Evolutionary conservation across 2,888 invertebrate species (phyloP).

Genomic region (Lycocerus yunnanus): DNA sequence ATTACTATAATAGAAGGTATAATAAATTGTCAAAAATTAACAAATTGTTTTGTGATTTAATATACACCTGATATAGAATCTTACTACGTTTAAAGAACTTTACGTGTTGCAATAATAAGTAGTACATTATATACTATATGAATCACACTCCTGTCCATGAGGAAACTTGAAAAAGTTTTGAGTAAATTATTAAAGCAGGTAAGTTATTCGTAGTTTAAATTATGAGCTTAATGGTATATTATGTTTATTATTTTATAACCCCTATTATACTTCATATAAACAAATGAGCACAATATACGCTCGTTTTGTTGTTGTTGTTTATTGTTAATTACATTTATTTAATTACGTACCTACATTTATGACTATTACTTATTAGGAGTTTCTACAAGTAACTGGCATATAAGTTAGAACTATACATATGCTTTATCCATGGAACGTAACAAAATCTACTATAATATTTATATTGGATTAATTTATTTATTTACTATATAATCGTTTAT

Average conservation of each 20-base stretch:
- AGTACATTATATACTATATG: not conserved
- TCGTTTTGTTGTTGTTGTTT: too few species aligned
- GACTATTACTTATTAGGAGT: too few species aligned
- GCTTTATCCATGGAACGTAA: too few species aligned
- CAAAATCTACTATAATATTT: too few species aligned
- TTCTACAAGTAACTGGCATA: too few species aligned
- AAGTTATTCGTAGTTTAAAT: not conserved
- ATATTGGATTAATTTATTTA: too few species aligned
- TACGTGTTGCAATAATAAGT: not conserved
- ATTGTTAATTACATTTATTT: too few species aligned
- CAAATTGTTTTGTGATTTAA: not conserved
- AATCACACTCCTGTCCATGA: not conserved
- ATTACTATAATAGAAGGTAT: not conserved
- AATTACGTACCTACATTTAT: too few species aligned
- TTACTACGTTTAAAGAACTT: not conserved
- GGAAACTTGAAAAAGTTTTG: not conserved
- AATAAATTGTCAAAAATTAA: not conserved
- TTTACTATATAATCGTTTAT: too few species aligned
- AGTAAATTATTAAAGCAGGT: not conserved
- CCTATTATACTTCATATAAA: too few species aligned
- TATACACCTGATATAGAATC: not conserved
- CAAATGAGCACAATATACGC: too few species aligned
- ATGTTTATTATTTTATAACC: not conserved
- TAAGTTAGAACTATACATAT: too few species aligned
- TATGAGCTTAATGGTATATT: not conserved